These are phyloP conservation scores for Alviniconcha marisindica DNA, from an alignment of 1,140 invertebrate species.

Conservation along the genomic window DNA sequence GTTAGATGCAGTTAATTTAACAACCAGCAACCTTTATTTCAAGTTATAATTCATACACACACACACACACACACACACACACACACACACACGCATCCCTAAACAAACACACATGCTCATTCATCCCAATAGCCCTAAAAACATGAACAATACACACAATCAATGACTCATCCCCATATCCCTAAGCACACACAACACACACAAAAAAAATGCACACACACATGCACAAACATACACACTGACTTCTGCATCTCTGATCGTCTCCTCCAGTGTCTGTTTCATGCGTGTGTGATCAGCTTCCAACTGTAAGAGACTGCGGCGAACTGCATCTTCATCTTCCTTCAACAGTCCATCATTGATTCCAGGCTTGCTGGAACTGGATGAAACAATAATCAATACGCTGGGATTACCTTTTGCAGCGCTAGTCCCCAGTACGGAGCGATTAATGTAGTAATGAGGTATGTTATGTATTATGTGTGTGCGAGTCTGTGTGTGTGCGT, in stretches of 20 bases:
- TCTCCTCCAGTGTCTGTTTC: conserved; percentile 34
- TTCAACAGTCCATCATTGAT: background rate
- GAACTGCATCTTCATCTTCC: conserved; percentile 2
- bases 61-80: too few species aligned
- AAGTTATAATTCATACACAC: too few species aligned
- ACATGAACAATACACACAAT: background rate
- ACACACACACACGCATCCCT: background rate
- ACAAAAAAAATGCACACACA: background rate
- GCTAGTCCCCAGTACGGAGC: too few species aligned
- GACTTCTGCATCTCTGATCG: conserved; percentile 29
- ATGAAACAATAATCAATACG: too few species aligned
- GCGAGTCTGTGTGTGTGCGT: too few species aligned
- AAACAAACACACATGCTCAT: background rate
- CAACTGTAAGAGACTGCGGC: background rate
- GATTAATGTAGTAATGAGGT: too few species aligned
- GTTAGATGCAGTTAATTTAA: too few species aligned
- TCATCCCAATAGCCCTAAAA: background rate
- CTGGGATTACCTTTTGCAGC: too few species aligned
- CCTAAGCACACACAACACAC: background rate
- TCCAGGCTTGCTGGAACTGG: background rate
- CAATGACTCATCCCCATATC: background rate
- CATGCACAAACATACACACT: background rate
- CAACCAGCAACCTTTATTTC: too few species aligned
- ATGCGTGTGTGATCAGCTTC: conserved; percentile 18
- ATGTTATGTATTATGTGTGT: too few species aligned